Percentiles rank a stretch among this genome's conserved stretches.
Conservation (phyloP, 2,113 vertebrate genomes). For the Rattus rattus region DNA sequence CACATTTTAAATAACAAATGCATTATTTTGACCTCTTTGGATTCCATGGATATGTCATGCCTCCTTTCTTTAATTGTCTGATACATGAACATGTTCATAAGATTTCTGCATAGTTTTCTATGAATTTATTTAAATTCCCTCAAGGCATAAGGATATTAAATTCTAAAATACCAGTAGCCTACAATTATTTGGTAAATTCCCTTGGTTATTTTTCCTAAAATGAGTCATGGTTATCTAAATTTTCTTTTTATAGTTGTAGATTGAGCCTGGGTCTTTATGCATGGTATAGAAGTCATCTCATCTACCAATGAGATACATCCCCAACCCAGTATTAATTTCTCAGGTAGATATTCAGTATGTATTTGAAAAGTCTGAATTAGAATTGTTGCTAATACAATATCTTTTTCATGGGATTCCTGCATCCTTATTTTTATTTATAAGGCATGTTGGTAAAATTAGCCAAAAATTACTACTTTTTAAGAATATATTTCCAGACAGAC, state of each 20-base stretch:
- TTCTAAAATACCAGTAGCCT: not conserved
- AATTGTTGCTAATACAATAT: not conserved
- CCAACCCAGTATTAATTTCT: not conserved
- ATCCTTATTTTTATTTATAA: not conserved
- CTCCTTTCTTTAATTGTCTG: not conserved
- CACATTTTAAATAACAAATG: not conserved
- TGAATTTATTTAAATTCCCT: not conserved
- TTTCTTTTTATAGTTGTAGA: not conserved
- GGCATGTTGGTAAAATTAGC: not conserved
- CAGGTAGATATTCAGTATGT: not conserved
- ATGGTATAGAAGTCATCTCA: not conserved
- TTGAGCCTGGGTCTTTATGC: not conserved
- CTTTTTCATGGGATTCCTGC: not conserved
- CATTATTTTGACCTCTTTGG: not conserved
- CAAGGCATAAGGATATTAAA: not conserved
- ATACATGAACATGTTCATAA: not conserved
- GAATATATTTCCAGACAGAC: not conserved
- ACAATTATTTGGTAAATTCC: not conserved
- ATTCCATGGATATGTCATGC: too few species aligned
- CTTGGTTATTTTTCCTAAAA: not conserved
- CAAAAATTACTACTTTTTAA: not conserved
- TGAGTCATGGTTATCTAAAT: not conserved
- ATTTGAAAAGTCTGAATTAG: not conserved
- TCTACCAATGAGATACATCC: not conserved
- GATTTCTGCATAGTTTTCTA: not conserved